These are phyloP conservation scores for Mizuhopecten yessoensis DNA, from an alignment of 1,140 invertebrate species.

Conservation along the genomic window DNA sequence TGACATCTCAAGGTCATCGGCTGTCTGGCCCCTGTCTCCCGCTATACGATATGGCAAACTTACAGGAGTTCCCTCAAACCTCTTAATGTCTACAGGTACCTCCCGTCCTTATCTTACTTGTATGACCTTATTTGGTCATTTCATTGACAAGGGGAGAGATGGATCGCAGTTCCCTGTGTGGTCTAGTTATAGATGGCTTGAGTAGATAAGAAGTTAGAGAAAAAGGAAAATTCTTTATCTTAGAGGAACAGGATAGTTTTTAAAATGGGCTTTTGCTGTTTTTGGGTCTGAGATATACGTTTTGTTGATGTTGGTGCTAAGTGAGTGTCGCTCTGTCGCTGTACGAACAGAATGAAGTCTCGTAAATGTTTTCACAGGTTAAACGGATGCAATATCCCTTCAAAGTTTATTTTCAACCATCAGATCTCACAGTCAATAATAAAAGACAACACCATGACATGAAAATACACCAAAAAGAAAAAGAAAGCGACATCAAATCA, in stretches of 20 bases:
- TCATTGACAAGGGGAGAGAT: not conserved
- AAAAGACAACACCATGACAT: no score
- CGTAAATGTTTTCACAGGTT: no score
- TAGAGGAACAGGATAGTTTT: not conserved
- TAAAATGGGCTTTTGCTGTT: not conserved
- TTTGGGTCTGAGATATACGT: not conserved
- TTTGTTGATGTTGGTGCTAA: no score
- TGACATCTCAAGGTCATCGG: not conserved
- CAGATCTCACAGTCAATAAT: no score
- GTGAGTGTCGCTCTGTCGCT: no score
- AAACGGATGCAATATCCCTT: no score
- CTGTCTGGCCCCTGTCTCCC: not conserved
- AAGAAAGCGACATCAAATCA: no score
- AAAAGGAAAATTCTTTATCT: not conserved
- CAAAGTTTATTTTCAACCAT: no score
- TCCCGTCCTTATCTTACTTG: not conserved
- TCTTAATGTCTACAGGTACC: not conserved
- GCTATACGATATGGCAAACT: not conserved
- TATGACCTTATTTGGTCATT: slow-evolving; percentile 3
- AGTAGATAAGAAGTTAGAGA: not conserved
- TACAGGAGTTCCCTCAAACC: not conserved
- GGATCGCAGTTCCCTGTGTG: not conserved
- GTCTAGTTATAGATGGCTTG: not conserved
- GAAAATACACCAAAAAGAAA: no score
- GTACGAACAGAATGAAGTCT: no score